These are phyloP conservation scores for Poecilus cupreus DNA, from an alignment of 2,888 invertebrate genomes.

Conservation along the genomic window DNA sequence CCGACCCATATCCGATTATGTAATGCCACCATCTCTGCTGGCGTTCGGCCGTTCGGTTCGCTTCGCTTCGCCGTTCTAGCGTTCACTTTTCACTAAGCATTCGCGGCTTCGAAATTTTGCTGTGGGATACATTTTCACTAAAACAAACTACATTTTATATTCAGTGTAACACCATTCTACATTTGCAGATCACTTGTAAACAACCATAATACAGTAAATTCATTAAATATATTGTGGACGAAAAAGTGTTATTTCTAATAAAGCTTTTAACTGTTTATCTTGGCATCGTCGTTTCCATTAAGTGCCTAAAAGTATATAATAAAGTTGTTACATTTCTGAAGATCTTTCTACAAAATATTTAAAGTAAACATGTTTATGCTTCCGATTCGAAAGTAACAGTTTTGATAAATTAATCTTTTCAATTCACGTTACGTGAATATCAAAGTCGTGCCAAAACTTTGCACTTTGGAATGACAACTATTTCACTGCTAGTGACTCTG, in stretches of 20 bases:
- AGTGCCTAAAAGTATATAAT: too few species aligned
- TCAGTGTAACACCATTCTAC: too few species aligned
- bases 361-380: neutral
- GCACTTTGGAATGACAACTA: conserved; percentile 12
- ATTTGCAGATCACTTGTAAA: too few species aligned
- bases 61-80: conserved; percentile 40
- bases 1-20: conserved; percentile 70
- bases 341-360: neutral
- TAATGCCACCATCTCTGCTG: conserved; percentile 64
- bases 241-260: too few species aligned
- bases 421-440: neutral
- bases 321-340: neutral
- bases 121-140: neutral
- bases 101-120: neutral
- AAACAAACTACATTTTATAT: neutral
- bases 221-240: too few species aligned
- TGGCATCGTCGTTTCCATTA: too few species aligned
- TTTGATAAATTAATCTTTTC: neutral
- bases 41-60: conserved; percentile 10
- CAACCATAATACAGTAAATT: too few species aligned
- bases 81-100: conserved; percentile 64
- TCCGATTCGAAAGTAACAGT: conserved; percentile 18
- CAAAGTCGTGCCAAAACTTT: conserved; percentile 5
- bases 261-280: too few species aligned
- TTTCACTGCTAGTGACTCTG: neutral